Conservation (phyloP, 2,113 vertebrate species). For the Oryzias curvinotus region DNA sequence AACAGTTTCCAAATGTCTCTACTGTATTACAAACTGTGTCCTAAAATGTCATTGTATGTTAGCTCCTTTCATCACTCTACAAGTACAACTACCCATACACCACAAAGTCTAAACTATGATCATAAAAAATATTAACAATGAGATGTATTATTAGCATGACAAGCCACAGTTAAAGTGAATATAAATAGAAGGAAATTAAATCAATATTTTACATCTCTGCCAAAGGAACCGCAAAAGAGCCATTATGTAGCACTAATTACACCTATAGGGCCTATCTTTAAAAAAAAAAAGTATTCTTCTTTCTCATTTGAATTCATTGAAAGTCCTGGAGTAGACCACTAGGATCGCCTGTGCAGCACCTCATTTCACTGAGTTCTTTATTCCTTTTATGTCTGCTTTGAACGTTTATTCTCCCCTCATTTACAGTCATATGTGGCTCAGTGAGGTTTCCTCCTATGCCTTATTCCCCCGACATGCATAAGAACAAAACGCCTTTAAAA, state of each 20-base stretch:
- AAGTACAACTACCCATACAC: slow-evolving; percentile 21
- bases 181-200: slow-evolving; percentile 63
- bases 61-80: slow-evolving; percentile 22
- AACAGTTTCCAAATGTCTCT: too few species aligned
- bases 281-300: slow-evolving; percentile 50
- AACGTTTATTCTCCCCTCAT: slow-evolving; percentile 55
- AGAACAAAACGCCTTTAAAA: slow-evolving; percentile 20
- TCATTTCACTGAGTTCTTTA: slow-evolving; percentile 52
- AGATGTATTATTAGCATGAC: slow-evolving; percentile 54
- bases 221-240: slow-evolving; percentile 37
- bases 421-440: slow-evolving; percentile 31
- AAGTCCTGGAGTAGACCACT: slow-evolving; percentile 52
- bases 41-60: slow-evolving; percentile 7
- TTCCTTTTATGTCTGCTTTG: slow-evolving; percentile 48
- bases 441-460: slow-evolving; percentile 12
- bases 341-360: slow-evolving; percentile 22
- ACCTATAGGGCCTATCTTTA: slow-evolving; percentile 65
- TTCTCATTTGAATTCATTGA: slow-evolving; percentile 65
- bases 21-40: too few species aligned
- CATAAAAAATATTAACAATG: slow-evolving; percentile 27
- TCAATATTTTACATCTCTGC: slow-evolving; percentile 67
- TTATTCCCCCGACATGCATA: slow-evolving; percentile 22
- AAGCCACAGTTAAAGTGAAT: slow-evolving; percentile 62
- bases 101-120: slow-evolving; percentile 38
- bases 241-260: slow-evolving; percentile 74